Evolutionary conservation across 2,113 vertebrate genomes (phyloP).

Genomic region (Sus scrofa): DNA sequence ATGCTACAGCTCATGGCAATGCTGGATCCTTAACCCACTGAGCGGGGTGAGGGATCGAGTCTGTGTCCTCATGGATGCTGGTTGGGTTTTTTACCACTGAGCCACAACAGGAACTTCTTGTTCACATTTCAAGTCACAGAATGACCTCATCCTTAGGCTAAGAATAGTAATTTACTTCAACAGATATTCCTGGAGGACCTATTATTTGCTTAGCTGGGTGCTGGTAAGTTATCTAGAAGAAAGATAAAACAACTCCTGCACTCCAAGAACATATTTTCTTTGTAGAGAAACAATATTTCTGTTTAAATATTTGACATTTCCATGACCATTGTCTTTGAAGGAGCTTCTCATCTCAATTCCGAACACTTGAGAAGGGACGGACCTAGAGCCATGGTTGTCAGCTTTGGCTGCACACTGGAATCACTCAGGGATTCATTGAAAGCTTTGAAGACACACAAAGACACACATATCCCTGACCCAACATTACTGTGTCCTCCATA

Average conservation of each 20-base stretch:
- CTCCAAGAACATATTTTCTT: background rate
- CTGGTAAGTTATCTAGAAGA: conserved; percentile 32
- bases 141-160: background rate
- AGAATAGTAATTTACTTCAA: conserved; percentile 47
- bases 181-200: background rate
- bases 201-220: conserved; percentile 14
- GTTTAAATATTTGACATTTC: background rate
- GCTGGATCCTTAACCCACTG: too few species aligned
- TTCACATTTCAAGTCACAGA: background rate
- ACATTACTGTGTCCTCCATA: background rate
- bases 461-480: background rate
- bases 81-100: too few species aligned
- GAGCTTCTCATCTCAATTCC: background rate
- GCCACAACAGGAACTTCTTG: background rate
- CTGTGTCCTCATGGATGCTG: too few species aligned
- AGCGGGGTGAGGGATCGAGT: too few species aligned
- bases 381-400: background rate
- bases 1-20: too few species aligned
- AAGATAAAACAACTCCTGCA: background rate
- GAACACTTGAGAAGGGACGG: background rate
- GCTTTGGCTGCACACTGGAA: background rate
- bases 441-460: background rate
- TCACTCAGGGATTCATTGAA: background rate
- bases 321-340: background rate
- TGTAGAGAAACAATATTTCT: background rate